Percentiles rank a stretch among this genome's conserved stretches.
These are phyloP conservation scores for Manis crassicaudata DNA, from an alignment of 2,797 vertebrate species.

Conservation along the genomic window DNA sequence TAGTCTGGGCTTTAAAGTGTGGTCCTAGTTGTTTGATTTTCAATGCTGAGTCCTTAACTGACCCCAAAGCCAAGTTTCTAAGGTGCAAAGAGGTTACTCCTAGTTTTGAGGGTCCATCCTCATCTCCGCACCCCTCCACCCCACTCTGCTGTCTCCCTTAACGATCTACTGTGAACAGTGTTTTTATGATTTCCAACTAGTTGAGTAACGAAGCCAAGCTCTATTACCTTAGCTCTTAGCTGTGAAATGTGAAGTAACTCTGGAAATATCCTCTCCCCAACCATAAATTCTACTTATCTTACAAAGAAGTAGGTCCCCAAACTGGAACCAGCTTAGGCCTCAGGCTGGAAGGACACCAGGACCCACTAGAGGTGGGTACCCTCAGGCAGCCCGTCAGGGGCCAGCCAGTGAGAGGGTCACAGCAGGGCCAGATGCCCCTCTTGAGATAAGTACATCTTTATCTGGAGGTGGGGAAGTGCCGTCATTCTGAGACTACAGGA, in stretches of 20 bases:
- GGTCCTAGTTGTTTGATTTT: not conserved
- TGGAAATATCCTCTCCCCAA: conserved; percentile 31
- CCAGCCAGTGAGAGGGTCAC: not conserved
- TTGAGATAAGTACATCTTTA: not conserved
- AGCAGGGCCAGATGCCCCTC: not conserved
- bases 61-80: not conserved
- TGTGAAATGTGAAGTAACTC: conserved; percentile 74
- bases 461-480: conserved; percentile 31
- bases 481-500: conserved; percentile 54
- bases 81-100: not conserved
- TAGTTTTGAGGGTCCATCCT: fast-evolving
- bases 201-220: conserved; percentile 37
- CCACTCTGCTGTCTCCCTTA: not conserved
- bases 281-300: not conserved
- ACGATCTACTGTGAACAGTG: conserved; percentile 64
- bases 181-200: not conserved
- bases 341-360: not conserved
- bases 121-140: not conserved
- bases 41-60: not conserved
- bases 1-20: not conserved
- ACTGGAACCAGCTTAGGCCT: conserved; percentile 2
- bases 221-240: conserved; percentile 74
- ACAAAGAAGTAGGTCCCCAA: conserved; percentile 21
- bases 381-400: fast-evolving
- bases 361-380: not conserved